phyloP scores from a whole-genome alignment of 2,113 vertebrate species.

The Dendrocopos noguchii region DNA sequence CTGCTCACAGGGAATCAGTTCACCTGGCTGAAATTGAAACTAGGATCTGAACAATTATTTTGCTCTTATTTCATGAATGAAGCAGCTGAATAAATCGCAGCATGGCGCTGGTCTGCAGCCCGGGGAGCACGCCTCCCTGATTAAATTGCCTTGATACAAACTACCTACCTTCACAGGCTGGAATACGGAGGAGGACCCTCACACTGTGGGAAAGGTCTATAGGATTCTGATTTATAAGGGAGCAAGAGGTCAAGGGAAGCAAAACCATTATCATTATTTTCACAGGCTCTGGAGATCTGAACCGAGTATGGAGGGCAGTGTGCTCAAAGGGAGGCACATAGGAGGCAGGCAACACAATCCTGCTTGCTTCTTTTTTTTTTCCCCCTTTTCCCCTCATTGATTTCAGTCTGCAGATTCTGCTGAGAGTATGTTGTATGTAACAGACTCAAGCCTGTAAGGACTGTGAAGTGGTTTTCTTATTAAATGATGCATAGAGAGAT shows the following conservation, averaged over 20 bases:
- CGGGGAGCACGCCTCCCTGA: not conserved
- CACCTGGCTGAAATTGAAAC: constrained; percentile 4
- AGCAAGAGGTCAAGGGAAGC: constrained; percentile 64
- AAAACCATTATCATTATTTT: constrained; percentile 70
- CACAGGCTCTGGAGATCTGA: constrained; percentile 58
- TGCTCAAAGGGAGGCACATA: constrained; percentile 42
- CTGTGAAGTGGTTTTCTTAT: constrained; percentile 49
- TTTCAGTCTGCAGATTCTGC: not conserved
- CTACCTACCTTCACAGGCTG: not conserved
- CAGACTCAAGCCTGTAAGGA: constrained; percentile 16
- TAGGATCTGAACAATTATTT: not conserved
- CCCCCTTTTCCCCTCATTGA: not conserved
- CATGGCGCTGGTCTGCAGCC: fast-evolving
- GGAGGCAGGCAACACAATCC: not conserved
- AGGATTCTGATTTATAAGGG: constrained; percentile 71
- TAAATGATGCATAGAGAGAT: constrained; percentile 46
- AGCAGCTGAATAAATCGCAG: not conserved
- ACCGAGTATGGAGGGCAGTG: constrained; percentile 56
- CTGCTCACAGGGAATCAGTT: not conserved
- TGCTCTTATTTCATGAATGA: not conserved
- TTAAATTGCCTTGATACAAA: constrained; percentile 32
- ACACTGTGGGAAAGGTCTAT: constrained; percentile 53
- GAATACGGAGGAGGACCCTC: constrained; percentile 6
- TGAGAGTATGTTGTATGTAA: not conserved
- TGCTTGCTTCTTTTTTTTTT: not conserved